Evolutionary conservation across 1,140 invertebrate species (phyloP).

Genomic region (Telenomus remus): DNA sequence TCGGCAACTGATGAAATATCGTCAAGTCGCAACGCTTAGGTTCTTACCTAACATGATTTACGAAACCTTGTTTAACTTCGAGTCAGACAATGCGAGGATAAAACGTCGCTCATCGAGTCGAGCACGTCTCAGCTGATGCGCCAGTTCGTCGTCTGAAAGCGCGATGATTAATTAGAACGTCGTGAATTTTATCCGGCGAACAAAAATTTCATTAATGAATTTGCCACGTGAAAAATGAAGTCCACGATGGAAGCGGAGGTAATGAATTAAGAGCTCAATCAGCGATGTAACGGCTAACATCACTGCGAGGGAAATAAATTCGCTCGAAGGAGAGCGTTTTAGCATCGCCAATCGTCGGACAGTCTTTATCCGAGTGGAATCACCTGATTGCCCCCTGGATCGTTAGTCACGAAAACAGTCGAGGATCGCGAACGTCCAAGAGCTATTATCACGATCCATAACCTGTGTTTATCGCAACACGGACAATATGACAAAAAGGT

Average conservation of each 20-base stretch:
- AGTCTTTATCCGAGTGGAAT: slow-evolving; percentile 8
- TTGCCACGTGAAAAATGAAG: slow-evolving; percentile 1
- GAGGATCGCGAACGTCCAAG: slow-evolving; percentile 5
- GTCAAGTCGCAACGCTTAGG: slow-evolving; percentile 7
- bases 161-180: not conserved
- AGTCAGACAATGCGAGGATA: not conserved
- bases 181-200: too few species aligned
- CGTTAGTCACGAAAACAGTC: slow-evolving; percentile 18
- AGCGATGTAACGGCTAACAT: slow-evolving; percentile 1
- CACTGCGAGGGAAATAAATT: slow-evolving; percentile 8
- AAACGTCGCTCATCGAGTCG: not conserved
- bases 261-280: slow-evolving; percentile 9
- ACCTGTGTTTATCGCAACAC: slow-evolving; percentile 38
- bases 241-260: not conserved
- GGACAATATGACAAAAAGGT: slow-evolving; percentile 17
- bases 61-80: not conserved
- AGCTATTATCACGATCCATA: slow-evolving; percentile 33
- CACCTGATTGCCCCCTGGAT: slow-evolving; percentile 4
- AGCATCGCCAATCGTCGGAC: slow-evolving; percentile 1
- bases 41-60: slow-evolving; percentile 12
- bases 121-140: not conserved
- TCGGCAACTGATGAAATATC: slow-evolving; percentile 54
- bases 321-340: slow-evolving; percentile 1
- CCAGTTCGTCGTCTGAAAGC: too few species aligned
- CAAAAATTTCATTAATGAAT: too few species aligned